phyloP scores from a whole-genome alignment of 2,888 invertebrate genomes.

The Mongoloraphidia duomilia region DNA sequence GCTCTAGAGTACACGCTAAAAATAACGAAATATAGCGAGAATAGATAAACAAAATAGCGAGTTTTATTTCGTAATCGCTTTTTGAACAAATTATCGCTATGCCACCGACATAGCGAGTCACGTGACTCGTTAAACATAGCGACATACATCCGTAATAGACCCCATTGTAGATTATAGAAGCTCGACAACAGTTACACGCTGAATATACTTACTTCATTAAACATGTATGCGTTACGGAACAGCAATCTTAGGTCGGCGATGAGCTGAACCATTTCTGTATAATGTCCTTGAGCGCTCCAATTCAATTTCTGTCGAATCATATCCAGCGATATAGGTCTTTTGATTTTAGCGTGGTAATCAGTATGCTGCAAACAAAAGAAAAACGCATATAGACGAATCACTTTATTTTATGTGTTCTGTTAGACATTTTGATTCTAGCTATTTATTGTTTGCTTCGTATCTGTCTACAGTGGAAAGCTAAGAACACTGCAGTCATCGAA shows the following conservation, averaged over 20 bases:
- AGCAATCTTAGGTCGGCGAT: constrained; percentile 69
- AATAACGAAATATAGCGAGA: no score
- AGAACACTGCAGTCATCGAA: neutral
- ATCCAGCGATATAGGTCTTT: constrained; percentile 75
- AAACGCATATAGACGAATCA: neutral
- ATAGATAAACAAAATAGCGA: no score
- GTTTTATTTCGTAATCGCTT: no score
- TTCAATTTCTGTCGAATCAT: constrained; percentile 67
- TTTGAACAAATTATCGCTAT: no score
- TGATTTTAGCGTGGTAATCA: constrained; percentile 54
- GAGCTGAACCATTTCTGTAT: constrained; percentile 59
- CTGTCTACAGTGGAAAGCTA: neutral
- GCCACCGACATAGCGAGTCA: no score
- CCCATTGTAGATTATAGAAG: no score
- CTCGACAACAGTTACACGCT: neutral
- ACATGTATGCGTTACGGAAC: constrained; percentile 75
- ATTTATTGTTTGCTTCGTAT: neutral
- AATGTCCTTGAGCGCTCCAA: constrained; percentile 54
- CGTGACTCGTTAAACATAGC: no score
- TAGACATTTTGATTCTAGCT: no score
- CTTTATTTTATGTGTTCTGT: neutral
- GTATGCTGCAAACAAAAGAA: constrained; percentile 36
- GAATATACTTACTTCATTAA: constrained; percentile 56
- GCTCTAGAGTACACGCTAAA: no score
- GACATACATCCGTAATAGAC: no score